Conservation (phyloP, 2,797 vertebrate species). For the Okamejei kenojei region DNA sequence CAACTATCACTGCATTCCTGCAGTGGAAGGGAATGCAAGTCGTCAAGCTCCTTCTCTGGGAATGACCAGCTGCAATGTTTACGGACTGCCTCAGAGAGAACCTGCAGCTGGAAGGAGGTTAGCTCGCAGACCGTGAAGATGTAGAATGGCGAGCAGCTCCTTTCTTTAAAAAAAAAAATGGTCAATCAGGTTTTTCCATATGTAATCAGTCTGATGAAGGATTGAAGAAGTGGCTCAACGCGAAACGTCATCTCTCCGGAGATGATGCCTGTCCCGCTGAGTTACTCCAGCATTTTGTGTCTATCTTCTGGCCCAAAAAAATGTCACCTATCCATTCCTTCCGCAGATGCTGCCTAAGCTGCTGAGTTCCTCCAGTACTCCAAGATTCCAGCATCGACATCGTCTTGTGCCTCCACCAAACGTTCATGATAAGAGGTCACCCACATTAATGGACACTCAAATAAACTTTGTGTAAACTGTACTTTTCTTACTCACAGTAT, state of each 20-base stretch:
- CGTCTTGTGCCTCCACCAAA: not conserved
- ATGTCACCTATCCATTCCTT: too few species aligned
- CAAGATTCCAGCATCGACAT: too few species aligned
- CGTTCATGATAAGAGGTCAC: not conserved
- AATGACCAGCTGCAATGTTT: not conserved
- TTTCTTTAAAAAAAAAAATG: not conserved
- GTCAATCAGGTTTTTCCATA: too few species aligned
- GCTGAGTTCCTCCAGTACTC: too few species aligned
- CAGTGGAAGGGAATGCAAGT: not conserved
- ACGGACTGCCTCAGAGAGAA: not conserved
- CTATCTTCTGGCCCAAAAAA: too few species aligned
- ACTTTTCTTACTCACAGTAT: not conserved
- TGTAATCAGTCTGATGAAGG: too few species aligned
- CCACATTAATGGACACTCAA: not conserved
- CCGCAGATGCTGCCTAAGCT: too few species aligned
- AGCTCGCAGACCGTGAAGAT: not conserved
- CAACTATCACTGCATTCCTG: not conserved
- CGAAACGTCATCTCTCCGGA: too few species aligned
- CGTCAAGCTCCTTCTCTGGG: not conserved
- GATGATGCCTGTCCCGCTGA: too few species aligned
- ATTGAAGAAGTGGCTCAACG: too few species aligned
- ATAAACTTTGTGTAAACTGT: not conserved
- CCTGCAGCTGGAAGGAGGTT: too few species aligned
- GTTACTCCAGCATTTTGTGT: too few species aligned
- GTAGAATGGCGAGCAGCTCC: not conserved